phyloP scores from a whole-genome alignment of 2,888 invertebrate genomes.

The Rhamnusium bicolor region DNA sequence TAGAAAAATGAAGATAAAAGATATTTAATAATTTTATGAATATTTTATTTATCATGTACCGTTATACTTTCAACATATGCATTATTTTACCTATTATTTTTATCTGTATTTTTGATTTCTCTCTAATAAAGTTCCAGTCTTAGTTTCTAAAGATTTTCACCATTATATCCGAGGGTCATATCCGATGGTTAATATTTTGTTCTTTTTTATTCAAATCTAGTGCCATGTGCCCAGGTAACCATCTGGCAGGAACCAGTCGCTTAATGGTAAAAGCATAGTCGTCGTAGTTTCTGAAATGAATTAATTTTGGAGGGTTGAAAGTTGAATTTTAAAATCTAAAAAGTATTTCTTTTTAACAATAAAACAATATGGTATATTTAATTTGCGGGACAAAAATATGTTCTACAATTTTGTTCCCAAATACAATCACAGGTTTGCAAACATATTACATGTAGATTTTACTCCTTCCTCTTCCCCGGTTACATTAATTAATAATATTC shows the following conservation, averaged over 20 bases:
- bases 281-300: neutral
- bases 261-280: neutral
- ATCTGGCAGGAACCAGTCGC: slow-evolving; percentile 25
- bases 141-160: neutral
- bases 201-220: slow-evolving; percentile 21
- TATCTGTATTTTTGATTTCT: neutral
- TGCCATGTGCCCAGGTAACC: slow-evolving; percentile 24
- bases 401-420: too few species aligned
- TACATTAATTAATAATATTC: too few species aligned
- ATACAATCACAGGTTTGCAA: too few species aligned
- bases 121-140: neutral
- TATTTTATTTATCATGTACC: slow-evolving; percentile 1
- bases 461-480: too few species aligned
- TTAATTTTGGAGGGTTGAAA: neutral
- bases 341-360: too few species aligned
- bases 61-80: neutral
- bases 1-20: neutral
- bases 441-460: too few species aligned
- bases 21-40: neutral
- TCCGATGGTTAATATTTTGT: slow-evolving; percentile 7
- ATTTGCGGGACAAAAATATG: too few species aligned
- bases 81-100: neutral
- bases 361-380: too few species aligned
- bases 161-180: neutral
- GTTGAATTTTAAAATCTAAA: neutral